These are phyloP conservation scores for Grallaria varia DNA, from an alignment of 2,113 vertebrate species.

Conservation along the genomic window DNA sequence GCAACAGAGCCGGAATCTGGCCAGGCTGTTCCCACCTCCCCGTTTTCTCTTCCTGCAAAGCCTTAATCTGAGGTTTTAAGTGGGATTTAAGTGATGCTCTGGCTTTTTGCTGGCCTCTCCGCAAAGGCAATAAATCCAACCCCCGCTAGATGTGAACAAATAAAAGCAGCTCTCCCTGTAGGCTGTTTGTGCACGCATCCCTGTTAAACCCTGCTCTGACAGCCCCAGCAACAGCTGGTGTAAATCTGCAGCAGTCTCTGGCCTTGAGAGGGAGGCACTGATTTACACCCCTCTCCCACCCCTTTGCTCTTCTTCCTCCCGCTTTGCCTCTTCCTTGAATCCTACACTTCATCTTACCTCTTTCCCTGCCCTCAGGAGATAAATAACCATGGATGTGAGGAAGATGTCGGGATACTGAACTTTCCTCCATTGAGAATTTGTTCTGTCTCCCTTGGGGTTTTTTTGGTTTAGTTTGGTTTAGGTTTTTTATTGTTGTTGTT, in stretches of 20 bases:
- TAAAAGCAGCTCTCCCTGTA: conserved; percentile 33
- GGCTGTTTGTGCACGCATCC: neutral
- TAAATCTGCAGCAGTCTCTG: neutral
- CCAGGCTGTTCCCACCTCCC: neutral
- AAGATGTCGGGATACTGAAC: neutral
- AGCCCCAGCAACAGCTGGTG: conserved; percentile 6
- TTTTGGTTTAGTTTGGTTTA: neutral
- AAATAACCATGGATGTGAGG: neutral
- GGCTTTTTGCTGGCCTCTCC: neutral
- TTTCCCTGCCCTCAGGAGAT: neutral
- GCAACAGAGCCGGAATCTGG: neutral
- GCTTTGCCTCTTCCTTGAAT: neutral
- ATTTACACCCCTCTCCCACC: neutral
- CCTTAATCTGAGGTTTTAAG: conserved; percentile 26
- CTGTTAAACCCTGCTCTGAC: conserved; percentile 7
- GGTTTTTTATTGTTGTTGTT: neutral
- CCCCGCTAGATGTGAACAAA: conserved; percentile 7
- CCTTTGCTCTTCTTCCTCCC: neutral
- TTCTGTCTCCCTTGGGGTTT: neutral
- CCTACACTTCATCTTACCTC: neutral
- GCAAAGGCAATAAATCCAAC: conserved; percentile 21
- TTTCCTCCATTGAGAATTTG: neutral
- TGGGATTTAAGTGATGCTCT: neutral
- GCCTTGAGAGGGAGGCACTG: neutral
- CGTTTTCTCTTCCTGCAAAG: neutral